Base-by-base conservation (phyloP, 2,888 invertebrate genomes). In the Aplocera efformata region DNA sequence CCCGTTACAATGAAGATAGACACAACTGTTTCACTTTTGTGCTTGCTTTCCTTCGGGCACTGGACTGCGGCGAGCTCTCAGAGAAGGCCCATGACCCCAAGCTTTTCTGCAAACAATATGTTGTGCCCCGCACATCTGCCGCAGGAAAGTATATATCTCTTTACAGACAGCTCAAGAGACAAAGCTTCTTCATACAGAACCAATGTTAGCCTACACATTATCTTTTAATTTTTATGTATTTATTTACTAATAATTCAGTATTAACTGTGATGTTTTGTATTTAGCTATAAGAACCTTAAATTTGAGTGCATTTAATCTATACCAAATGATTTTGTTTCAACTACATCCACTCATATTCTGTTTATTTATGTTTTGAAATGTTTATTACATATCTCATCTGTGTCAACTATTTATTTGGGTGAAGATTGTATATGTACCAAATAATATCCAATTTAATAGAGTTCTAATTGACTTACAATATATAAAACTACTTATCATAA, bases 21-120 rank as follows among this genome's bases (percentile, higher is more conserved):
- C 92, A 94, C 79, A 97, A 97, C 75, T 97, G 97, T 72, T 96
- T 96, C 66, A 93, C 93, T 28, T 97, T 97, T 80, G 95, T 96
- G 6, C 83, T 96, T 44, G 91, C 93, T 22, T 96, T 96, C 76
- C 78, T 97, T 38, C 90, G 92, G 62, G 90, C 91, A 25, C 88
- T 97, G 8, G 91, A 92, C 55, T 93, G 94, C 63, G 92, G 92
- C 5, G 91, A 90, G 54, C 84, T 95, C 25, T 93, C 93, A 35
- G 90, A 91, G 56, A 92, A 92, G 32, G 93, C 94, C 9, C 80
- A 82, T 6, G 92, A 86, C 41, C 88, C 93, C 53, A 94, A 93
- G 42, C 81, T 88, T 13, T 94, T 96, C 79, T 96, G 96, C 68
- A 92, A 94, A 72, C 91, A 92, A 63, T 94, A 94, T 77, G 94